Evolutionary conservation across 2,113 vertebrate species (phyloP), one percentile per base, ranked within the genome.

Genomic region (Melanostigma gelatinosum): DNA sequence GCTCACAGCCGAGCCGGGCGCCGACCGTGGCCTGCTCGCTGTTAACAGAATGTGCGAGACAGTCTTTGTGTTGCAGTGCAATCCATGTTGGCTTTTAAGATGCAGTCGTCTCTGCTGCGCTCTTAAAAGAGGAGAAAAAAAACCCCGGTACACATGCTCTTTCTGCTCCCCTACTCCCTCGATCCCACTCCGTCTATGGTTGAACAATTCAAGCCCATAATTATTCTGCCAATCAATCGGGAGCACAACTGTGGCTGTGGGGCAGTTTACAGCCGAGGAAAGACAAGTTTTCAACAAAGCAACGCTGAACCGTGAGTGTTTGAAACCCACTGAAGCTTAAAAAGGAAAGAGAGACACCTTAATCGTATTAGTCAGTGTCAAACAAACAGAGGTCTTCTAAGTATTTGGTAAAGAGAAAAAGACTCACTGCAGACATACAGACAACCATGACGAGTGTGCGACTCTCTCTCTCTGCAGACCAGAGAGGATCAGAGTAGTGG

Each of bases 211-310:
- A 87, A 89, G 89, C 89, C 89, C 90, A 90, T 93, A 94, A 94
- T 93, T 94, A 94, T 93, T 94, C 91, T 94, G 93, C 93, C 92
- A 94, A 92, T 94, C 91, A 94, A 88, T 77, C 77, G 54, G 52
- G 79, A 91, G 88, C 57, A 82, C 82, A 88, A 85, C 86, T 78
- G 82, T 90, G 83, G 85, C 87, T 90, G 85, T 86, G 87, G 88
- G 87, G 87, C 89, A 88, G 91, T 87, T 88, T 79, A 92, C 87
- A 15, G 54, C 69, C 67, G 83, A 83, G 69, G 60, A 85, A 77
- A 85, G 83, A 32, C 80, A 72, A 92, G 90, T 70, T 82, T 86
- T 90, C 91, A 88, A 89, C 88, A 90, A 88, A 87, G 75, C 82
- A 84, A 75, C 58, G 82, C 80, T 78, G 88, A 87, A 85, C 63